Conservation (phyloP, 1,140 invertebrate species). For the Coenobita brevimanus region DNA sequence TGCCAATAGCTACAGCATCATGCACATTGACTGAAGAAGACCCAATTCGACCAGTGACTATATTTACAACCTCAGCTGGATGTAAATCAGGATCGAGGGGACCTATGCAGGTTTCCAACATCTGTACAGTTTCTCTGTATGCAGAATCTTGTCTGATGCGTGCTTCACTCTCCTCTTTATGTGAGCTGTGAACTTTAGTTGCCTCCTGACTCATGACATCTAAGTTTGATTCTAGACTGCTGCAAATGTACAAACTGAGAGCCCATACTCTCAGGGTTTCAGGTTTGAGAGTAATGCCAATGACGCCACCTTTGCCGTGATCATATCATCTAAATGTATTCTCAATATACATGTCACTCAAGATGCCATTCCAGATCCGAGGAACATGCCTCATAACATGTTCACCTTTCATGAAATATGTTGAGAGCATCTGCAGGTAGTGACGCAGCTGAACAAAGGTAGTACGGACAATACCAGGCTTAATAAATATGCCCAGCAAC, state of each 20-base stretch:
- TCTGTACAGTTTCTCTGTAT: too few relatives aligned
- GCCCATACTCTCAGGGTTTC: background rate
- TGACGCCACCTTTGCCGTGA: background rate
- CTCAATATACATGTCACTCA: background rate
- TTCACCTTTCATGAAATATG: background rate
- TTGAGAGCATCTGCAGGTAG: background rate
- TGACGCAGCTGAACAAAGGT: background rate
- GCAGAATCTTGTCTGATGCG: background rate
- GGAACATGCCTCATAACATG: constrained; percentile 3
- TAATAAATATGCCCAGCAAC: background rate
- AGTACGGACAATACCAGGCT: background rate
- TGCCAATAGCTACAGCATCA: too few relatives aligned
- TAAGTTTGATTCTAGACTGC: background rate
- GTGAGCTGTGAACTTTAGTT: background rate
- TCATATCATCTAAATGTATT: background rate
- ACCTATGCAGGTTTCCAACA: too few relatives aligned
- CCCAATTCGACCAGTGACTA: too few relatives aligned
- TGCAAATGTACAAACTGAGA: background rate
- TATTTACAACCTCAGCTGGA: too few relatives aligned
- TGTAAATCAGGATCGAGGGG: too few relatives aligned
- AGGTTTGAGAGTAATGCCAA: background rate
- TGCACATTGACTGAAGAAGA: too few relatives aligned
- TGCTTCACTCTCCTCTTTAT: background rate
- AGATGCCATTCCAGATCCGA: constrained; percentile 10
- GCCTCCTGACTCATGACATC: background rate